Base-by-base conservation (phyloP, 1,140 invertebrate species). In the Oscheius sp. region DNA sequence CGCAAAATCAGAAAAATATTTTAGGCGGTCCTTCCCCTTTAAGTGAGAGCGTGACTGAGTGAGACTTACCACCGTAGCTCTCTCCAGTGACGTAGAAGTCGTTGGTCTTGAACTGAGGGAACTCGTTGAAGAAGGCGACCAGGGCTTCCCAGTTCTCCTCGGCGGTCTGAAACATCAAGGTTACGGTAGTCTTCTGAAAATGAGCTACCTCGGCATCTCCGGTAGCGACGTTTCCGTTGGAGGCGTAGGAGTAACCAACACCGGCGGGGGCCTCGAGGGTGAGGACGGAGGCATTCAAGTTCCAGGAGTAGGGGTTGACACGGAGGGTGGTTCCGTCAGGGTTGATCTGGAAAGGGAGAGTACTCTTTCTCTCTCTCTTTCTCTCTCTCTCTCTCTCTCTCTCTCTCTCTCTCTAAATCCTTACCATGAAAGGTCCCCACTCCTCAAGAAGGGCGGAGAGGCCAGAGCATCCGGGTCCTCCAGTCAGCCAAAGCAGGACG, bases 241-340 rank as follows among this genome's bases (percentile, higher is more conserved):
- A 71, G 31, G 85, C 79, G 77, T 88, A 88, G 0, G 87, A 88
- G 73, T 83, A 88, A 2, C 88, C 88, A 55, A 88, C 88, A 73
- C 88, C 87, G 35, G 87, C 87, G 64, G 88, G 88, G 13, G 87
- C 84, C 77, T 88, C 88, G 29, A 88, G 68, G 71, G 85, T 88
- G 1, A 88, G 42, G 32, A 95, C 91, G 82, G 92, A 94, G 38
- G 91, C 91, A 69, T 90, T 90, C 88, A 92, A 82, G 73, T 88
- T 87, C 87, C 87, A 88, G 65, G 84, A 82, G 77, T 84, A 87
- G 3, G 80, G 72, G 73, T 88, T 88, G 23, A 74, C 67, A 13
- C 72, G 67, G 1, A 87, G 69, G 18, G 79, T 84, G 46, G 78
- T 78, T 23, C 85, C 85, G 74, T 82, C 77, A 46, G 32, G 26